Conservation (phyloP, 2,113 vertebrate species). For the Plecotus auritus region DNA sequence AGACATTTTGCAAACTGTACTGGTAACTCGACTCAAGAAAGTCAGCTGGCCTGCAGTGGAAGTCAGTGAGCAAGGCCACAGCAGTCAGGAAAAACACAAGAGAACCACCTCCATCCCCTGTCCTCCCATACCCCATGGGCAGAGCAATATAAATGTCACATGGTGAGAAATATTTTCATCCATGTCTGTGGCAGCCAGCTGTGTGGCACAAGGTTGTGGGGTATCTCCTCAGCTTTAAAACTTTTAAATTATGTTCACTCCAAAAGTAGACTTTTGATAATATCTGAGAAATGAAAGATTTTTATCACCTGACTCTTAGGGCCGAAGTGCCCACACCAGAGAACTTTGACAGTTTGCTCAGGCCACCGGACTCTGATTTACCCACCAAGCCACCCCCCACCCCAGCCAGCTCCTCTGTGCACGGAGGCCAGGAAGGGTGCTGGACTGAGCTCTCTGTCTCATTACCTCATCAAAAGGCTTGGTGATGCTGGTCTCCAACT, state of each 20-base stretch:
- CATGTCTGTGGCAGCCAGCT: not conserved
- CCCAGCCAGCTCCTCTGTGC: not conserved
- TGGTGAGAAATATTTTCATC: not conserved
- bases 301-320: not conserved
- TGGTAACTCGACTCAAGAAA: not conserved
- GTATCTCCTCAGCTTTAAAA: not conserved
- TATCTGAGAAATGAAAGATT: not conserved
- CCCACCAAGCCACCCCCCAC: not conserved
- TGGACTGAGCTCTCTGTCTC: not conserved
- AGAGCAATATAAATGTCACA: not conserved
- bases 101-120: not conserved
- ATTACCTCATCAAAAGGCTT: constrained; percentile 96
- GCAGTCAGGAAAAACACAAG: not conserved
- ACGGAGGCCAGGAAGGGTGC: not conserved
- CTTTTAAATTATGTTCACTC: not conserved
- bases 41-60: not conserved
- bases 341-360: not conserved
- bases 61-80: not conserved
- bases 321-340: not conserved
- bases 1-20: not conserved
- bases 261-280: not conserved
- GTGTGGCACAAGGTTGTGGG: not conserved
- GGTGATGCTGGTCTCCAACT: constrained; percentile 96
- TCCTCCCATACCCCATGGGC: fast-evolving
- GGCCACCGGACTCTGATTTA: not conserved